Evolutionary conservation across 2,113 vertebrate genomes (phyloP).

Genomic region (Salvelinus alpinus): DNA sequence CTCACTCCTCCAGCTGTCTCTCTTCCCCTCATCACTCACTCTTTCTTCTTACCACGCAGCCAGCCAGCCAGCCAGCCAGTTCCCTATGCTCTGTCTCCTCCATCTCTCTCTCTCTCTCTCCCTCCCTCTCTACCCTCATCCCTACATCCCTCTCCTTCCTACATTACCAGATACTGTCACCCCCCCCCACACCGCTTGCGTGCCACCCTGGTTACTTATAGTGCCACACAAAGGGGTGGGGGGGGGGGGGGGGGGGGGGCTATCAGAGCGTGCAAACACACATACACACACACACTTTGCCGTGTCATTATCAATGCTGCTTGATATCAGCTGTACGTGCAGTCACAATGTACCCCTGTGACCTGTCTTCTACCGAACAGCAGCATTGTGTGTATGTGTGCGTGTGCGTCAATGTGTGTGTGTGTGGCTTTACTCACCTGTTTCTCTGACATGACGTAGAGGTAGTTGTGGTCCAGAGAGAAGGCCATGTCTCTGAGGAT

Average conservation of each 20-base stretch:
- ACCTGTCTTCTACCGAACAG: background rate
- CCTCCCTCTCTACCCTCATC: background rate
- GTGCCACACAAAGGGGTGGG: slow-evolving; percentile 43
- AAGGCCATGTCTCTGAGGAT: slow-evolving; percentile 96
- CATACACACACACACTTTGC: slow-evolving; percentile 27
- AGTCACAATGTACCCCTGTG: background rate
- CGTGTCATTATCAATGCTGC: slow-evolving; percentile 2
- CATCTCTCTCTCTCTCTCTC: background rate
- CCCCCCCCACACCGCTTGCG: slow-evolving; percentile 38
- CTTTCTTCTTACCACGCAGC: background rate
- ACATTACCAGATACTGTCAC: slow-evolving; percentile 67
- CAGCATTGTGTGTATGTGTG: slow-evolving; percentile 5
- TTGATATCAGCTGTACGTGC: background rate
- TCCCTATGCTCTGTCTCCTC: too few relatives aligned
- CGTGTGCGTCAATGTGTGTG: slow-evolving; percentile 15
- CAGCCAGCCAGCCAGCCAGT: background rate
- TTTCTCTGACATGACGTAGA: slow-evolving; percentile 94
- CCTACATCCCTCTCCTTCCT: slow-evolving; percentile 66
- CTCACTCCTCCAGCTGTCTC: slow-evolving; percentile 14
- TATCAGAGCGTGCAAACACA: slow-evolving; percentile 25
- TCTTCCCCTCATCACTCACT: slow-evolving; percentile 10
- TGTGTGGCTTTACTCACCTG: slow-evolving; percentile 79
- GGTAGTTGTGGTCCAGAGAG: slow-evolving; percentile 84
- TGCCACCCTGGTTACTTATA: slow-evolving; percentile 63
- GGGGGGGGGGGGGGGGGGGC: slow-evolving; percentile 24